Evolutionary conservation across 2,888 invertebrate genomes (phyloP).

Genomic region (Meiosimyza platycephala): DNA sequence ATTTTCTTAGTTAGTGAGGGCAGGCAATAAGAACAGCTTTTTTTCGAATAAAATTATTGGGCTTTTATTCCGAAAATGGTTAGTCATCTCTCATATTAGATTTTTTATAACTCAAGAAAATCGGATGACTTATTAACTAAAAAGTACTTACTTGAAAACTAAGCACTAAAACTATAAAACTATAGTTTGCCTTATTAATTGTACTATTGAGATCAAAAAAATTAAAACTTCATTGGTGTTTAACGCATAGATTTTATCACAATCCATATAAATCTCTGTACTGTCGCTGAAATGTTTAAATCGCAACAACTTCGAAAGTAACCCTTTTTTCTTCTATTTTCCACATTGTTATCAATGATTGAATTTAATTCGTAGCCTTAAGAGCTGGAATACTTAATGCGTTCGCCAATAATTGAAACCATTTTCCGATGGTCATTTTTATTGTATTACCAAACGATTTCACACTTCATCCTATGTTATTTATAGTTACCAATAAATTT

Average conservation of each 20-base stretch:
- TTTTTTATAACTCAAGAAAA: too few relatives aligned
- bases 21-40: too few relatives aligned
- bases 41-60: too few relatives aligned
- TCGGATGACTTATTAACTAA: too few relatives aligned
- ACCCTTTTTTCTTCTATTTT: constrained; percentile 1
- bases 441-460: constrained; percentile 33
- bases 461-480: constrained; percentile 24
- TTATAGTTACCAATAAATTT: constrained; percentile 38
- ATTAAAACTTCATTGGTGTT: background rate
- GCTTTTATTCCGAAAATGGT: too few relatives aligned
- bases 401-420: constrained; percentile 34
- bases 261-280: constrained; percentile 3
- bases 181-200: too few relatives aligned
- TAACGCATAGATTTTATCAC: constrained; percentile 4
- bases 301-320: constrained; percentile 2
- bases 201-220: too few relatives aligned
- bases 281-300: constrained; percentile 3
- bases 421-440: constrained; percentile 55
- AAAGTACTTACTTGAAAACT: too few relatives aligned
- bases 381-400: background rate
- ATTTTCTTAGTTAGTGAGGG: too few relatives aligned
- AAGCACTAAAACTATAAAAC: too few relatives aligned
- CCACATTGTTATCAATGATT: constrained; percentile 16
- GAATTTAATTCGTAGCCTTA: constrained; percentile 27
- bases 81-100: too few relatives aligned